These are phyloP conservation scores for Drosophila simulans DNA, from an alignment of 1,140 invertebrate genomes.

Conservation along the genomic window DNA sequence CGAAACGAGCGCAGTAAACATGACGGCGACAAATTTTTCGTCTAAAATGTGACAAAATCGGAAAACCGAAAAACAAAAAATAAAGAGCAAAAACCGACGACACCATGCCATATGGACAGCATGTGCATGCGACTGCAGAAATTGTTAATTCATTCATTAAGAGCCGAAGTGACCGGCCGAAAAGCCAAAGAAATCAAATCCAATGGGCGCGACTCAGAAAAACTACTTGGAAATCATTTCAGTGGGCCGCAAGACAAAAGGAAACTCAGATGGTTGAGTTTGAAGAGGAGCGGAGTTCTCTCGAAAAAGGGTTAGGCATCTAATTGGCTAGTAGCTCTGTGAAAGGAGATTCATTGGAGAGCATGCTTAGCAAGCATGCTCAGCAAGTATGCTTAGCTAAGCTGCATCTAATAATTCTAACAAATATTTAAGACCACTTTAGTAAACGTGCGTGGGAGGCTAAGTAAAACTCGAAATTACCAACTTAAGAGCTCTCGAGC, in stretches of 20 bases:
- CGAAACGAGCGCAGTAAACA: conserved; percentile 61
- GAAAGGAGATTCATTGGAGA: no score
- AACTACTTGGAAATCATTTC: conserved; percentile 25
- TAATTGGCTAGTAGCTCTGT: background rate
- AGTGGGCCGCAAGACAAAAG: conserved; percentile 20
- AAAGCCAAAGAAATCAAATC: conserved; percentile 27
- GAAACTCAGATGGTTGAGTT: background rate
- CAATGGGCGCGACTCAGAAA: conserved; percentile 13
- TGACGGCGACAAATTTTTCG: conserved; percentile 74
- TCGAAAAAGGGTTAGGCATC: background rate
- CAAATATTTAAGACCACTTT: background rate
- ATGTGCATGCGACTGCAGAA: conserved; percentile 52
- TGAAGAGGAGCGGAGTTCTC: conserved; percentile 1
- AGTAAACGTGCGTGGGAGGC: background rate
- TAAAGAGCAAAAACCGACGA: conserved; percentile 34
- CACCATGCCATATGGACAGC: conserved; percentile 46
- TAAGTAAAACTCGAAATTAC: background rate
- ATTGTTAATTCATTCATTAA: conserved; percentile 59
- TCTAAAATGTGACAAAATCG: conserved; percentile 58
- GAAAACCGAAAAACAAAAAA: background rate
- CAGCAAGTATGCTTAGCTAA: no score
- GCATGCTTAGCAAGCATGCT: no score
- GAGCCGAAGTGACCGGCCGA: conserved; percentile 13
- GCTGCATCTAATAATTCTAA: no score
- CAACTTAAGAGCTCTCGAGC: background rate